These are phyloP conservation scores for Pogonocichla stellata DNA, from an alignment of 2,113 vertebrate genomes.

Conservation along the genomic window DNA sequence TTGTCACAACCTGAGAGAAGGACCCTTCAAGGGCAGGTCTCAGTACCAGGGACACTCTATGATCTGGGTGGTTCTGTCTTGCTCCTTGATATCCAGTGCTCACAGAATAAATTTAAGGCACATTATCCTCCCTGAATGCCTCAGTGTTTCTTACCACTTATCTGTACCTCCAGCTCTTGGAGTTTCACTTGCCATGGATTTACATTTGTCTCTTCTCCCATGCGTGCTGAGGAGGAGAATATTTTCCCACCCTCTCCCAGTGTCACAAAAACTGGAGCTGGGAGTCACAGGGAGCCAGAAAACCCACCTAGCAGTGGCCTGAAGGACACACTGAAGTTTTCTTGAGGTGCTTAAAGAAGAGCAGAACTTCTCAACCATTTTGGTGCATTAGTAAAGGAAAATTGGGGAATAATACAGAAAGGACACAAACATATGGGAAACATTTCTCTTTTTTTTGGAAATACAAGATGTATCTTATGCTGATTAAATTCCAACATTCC, in stretches of 20 bases:
- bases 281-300: background rate
- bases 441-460: background rate
- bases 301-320: background rate
- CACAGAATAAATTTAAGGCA: background rate
- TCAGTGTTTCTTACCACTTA: background rate
- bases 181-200: background rate
- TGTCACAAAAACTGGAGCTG: background rate
- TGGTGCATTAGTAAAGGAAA: background rate
- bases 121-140: background rate
- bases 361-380: background rate
- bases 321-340: background rate
- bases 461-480: background rate
- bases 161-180: background rate
- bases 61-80: background rate
- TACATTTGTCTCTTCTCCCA: background rate
- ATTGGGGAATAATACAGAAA: background rate
- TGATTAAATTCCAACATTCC: background rate
- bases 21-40: fast-evolving
- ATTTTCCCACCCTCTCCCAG: background rate
- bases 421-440: background rate
- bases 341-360: background rate
- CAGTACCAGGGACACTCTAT: background rate
- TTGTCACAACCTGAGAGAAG: background rate
- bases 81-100: background rate
- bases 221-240: background rate